Conservation (phyloP, 2,797 vertebrate species). For the Nyctalus aviator region DNA sequence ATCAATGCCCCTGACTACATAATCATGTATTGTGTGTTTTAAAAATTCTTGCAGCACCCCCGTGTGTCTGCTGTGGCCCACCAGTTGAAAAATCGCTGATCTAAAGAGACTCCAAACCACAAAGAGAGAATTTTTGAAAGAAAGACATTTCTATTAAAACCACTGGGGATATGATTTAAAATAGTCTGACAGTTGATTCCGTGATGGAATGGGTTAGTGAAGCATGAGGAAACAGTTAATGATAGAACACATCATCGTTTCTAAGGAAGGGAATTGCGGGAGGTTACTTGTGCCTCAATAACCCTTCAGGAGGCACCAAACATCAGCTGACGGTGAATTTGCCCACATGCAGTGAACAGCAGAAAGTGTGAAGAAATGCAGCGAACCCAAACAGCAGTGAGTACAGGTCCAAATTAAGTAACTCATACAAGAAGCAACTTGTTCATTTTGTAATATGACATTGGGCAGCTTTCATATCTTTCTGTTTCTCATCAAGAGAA, state of each 20-base stretch:
- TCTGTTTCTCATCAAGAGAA: slow-evolving; percentile 71
- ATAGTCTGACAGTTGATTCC: neutral
- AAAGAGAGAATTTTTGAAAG: neutral
- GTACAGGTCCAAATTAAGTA: neutral
- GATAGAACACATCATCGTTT: neutral
- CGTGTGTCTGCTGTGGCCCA: neutral
- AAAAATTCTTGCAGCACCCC: neutral
- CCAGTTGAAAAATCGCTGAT: neutral
- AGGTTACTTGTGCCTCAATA: neutral
- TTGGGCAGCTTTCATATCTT: slow-evolving; percentile 21
- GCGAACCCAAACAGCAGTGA: neutral
- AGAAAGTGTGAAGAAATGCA: neutral
- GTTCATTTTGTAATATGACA: slow-evolving; percentile 53
- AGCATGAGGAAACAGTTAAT: neutral
- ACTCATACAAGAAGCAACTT: neutral
- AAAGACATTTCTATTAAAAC: neutral
- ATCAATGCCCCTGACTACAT: neutral
- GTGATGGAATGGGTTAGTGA: neutral
- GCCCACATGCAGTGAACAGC: neutral
- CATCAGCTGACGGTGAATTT: neutral
- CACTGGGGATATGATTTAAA: neutral
- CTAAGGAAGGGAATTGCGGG: neutral
- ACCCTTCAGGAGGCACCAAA: neutral
- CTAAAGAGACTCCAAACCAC: neutral
- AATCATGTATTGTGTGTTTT: neutral